Evolutionary conservation across 2,888 invertebrate species (phyloP).

Genomic region (Mystacides longicornis): DNA sequence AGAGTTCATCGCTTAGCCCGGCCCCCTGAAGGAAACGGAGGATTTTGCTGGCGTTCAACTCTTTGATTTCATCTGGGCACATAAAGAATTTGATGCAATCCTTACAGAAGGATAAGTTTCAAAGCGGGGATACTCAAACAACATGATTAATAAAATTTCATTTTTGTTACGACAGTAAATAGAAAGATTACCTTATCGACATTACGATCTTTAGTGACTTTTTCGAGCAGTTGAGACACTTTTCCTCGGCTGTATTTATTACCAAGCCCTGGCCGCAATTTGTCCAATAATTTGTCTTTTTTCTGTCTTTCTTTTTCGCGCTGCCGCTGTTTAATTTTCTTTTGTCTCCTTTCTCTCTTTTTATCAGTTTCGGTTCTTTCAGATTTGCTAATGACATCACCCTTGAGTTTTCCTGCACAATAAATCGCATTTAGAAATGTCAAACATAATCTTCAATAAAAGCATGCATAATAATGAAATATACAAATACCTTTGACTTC

Average conservation of each 20-base stretch:
- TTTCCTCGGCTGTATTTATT: conserved; percentile 39
- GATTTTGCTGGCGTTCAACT: no score
- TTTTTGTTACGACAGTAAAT: no score
- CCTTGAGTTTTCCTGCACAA: conserved; percentile 35
- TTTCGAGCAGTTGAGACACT: conserved; percentile 52
- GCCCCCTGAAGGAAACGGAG: no score
- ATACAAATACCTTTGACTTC: conserved; percentile 60
- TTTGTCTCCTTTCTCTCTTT: conserved; percentile 79
- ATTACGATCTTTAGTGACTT: conserved; percentile 58
- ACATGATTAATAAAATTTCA: no score
- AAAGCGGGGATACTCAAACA: no score
- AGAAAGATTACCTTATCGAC: conserved; percentile 52
- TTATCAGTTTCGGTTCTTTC: conserved; percentile 83
- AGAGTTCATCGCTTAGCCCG: no score
- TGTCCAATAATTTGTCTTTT: conserved; percentile 36
- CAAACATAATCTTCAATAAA: no score
- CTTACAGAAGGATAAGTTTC: no score
- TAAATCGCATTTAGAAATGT: neutral
- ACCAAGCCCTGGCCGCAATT: conserved; percentile 45
- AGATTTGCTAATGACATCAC: conserved; percentile 57
- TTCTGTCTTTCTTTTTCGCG: conserved; percentile 35
- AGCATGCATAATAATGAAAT: neutral
- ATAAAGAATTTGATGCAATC: no score
- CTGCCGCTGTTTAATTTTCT: conserved; percentile 68
- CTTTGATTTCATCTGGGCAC: no score